These are phyloP conservation scores for Ochlodes sylvanus DNA, from an alignment of 2,888 invertebrate species.

Conservation along the genomic window DNA sequence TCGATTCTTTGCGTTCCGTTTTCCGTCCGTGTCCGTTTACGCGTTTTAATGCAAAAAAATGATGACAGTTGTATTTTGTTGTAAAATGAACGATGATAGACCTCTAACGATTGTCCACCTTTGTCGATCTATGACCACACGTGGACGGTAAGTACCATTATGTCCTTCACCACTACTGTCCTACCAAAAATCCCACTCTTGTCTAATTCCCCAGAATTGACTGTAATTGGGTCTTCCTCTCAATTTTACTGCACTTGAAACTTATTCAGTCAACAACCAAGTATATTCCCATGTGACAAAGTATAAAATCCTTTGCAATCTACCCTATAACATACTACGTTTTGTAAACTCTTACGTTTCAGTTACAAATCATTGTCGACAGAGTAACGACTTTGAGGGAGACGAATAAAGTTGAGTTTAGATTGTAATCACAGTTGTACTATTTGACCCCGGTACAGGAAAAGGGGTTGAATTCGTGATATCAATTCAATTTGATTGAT, in stretches of 20 bases:
- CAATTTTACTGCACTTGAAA: conserved; percentile 59
- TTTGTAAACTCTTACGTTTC: conserved; percentile 21
- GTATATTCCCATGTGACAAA: neutral
- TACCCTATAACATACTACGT: conserved; percentile 39
- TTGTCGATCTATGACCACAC: neutral
- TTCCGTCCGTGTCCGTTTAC: too few species aligned
- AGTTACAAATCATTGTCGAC: conserved; percentile 28
- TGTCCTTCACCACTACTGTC: conserved; percentile 16
- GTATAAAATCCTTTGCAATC: conserved; percentile 35
- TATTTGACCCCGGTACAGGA: conserved; percentile 60
- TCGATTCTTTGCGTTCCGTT: too few species aligned
- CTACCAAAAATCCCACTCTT: conserved; percentile 68
- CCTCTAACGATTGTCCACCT: too few species aligned
- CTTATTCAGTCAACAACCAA: conserved; percentile 37
- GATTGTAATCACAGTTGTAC: conserved; percentile 31
- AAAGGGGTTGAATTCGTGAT: conserved; percentile 57
- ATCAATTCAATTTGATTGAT: conserved; percentile 58
- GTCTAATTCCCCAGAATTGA: conserved; percentile 69
- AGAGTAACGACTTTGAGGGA: conserved; percentile 40
- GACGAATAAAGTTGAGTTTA: conserved; percentile 4
- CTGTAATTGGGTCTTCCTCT: conserved; percentile 73
- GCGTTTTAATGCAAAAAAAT: too few species aligned
- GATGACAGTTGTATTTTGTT: too few species aligned
- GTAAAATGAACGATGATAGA: too few species aligned
- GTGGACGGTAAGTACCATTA: neutral